Conservation (phyloP, 2,797 vertebrate species). For the Acanthiza pusilla region DNA sequence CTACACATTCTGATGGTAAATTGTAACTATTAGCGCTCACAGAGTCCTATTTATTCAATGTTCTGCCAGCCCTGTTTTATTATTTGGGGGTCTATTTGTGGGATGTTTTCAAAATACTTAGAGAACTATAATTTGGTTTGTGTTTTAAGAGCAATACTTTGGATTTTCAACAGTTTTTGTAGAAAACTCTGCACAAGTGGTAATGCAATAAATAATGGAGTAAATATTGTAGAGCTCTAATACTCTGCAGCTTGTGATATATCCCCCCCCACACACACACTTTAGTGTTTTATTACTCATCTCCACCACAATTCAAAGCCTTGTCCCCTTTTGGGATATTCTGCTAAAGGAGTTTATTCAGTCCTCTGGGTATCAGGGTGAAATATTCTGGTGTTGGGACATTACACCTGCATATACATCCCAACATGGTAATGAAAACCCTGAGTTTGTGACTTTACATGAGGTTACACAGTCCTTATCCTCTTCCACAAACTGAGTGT, state of each 20-base stretch:
- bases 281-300: not conserved
- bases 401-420: too few species aligned
- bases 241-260: not conserved
- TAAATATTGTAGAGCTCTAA: not conserved
- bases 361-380: not conserved
- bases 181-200: not conserved
- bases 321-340: not conserved
- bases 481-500: not conserved
- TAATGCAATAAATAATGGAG: not conserved
- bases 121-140: not conserved
- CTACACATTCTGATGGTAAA: not conserved
- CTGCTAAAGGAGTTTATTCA: not conserved
- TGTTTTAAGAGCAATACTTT: not conserved
- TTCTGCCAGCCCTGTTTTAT: not conserved
- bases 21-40: not conserved
- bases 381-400: not conserved
- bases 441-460: not conserved
- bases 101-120: accelerated
- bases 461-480: not conserved
- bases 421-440: not conserved
- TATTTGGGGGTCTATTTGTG: not conserved
- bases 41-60: not conserved
- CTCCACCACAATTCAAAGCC: not conserved
- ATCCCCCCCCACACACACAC: too few species aligned
- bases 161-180: not conserved